Base-by-base conservation (phyloP, 2,888 invertebrate species). In the Pseudococcus jackbeardsleyi region DNA sequence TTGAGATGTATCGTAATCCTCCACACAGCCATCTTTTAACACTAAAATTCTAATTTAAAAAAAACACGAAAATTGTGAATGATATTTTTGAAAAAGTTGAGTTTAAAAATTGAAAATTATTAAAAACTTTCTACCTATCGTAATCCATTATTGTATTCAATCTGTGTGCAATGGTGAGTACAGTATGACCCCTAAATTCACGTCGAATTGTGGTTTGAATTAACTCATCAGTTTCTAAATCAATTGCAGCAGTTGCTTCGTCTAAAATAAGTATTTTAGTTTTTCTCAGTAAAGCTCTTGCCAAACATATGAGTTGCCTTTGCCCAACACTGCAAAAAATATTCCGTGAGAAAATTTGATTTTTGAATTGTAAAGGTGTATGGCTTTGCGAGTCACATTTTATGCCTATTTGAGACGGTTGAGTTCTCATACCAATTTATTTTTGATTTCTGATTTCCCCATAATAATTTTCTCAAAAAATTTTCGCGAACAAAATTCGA, bases 81-180 rank as follows among this genome's bases (percentile, higher is more conserved):
- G 2, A 8, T 5, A 72, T 72, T 19, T n/a, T 26, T 26, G n/a
- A 72, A 26, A 72, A 72, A 72, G 5, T 72, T 9, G 15, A 26
- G n/a, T 79, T 79, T 1, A 6, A 42, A 42, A 26, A 39, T 79
- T 79, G 1, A 6, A 42, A 42, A 39, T 42, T 79, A 84, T 48
- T n/a, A 79, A 84, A 84, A 84, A 2, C 7, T 48, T 19, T 26
- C 89, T 91, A 93, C 93, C 92, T 94, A 90, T 96, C 96, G 54
- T 96, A 96, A 92, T 97, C 97, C 94, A 98, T 94, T 90, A 98
- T 97, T 39, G 98, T 98, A 92, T 98, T 97, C 89, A 98, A 94
- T n/a, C 98, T 94, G 93, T 98, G 98, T 64, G 98, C 98, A 91
- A 98, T 98, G 0, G 97, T 98, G 42, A 98, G 93, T 85, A 98